These are phyloP conservation scores for Synergus laeviventris DNA, from an alignment of 2,888 invertebrate genomes.

Conservation along the genomic window DNA sequence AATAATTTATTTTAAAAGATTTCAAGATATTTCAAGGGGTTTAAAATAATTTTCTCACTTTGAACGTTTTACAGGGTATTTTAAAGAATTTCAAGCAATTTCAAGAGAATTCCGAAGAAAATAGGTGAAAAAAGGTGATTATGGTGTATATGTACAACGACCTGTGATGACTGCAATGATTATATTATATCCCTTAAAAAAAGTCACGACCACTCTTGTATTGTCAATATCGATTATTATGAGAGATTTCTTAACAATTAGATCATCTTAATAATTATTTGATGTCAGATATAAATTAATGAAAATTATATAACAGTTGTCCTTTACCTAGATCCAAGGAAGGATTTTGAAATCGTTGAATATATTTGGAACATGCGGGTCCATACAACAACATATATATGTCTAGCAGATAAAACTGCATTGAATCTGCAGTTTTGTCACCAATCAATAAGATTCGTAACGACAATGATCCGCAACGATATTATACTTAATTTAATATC, in stretches of 20 bases:
- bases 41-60: no score
- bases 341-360: conserved; percentile 19
- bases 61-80: no score
- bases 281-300: background rate
- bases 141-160: no score
- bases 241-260: background rate
- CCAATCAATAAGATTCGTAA: background rate
- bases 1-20: no score
- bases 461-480: no score
- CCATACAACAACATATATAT: background rate
- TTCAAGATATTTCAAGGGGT: no score
- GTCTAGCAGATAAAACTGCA: conserved; percentile 9
- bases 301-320: background rate
- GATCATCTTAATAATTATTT: background rate
- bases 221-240: background rate
- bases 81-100: no score
- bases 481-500: background rate
- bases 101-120: no score
- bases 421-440: background rate
- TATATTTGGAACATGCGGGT: conserved; percentile 30
- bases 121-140: no score
- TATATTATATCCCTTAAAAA: no score
- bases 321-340: background rate
- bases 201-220: no score
- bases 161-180: no score